Conservation (phyloP, 2,888 invertebrate species). For the Metalampra italica region DNA sequence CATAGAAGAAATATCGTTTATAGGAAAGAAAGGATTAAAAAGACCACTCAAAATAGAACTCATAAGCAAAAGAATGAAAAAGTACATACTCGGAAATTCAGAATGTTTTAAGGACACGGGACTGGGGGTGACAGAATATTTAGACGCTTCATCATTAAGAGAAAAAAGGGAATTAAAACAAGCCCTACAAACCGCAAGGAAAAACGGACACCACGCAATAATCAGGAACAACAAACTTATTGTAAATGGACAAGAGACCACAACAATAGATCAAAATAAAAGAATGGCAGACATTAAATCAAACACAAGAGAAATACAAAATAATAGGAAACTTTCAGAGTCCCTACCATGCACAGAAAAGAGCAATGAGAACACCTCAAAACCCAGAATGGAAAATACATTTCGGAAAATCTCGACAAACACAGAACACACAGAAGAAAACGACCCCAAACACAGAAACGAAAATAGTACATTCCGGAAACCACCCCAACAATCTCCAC, state of each 20-base stretch:
- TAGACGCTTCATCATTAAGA: neutral
- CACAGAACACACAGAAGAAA: no score
- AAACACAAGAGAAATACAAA: no score
- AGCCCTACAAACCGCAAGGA: neutral
- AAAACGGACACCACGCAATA: slow-evolving; percentile 5
- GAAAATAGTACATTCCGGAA: neutral
- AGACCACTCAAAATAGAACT: slow-evolving; percentile 12
- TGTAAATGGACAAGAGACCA: slow-evolving; percentile 3
- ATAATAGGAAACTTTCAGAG: no score
- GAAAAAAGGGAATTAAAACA: neutral
- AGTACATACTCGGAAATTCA: slow-evolving; percentile 2
- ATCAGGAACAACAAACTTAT: slow-evolving; percentile 9
- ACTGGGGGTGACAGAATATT: neutral
- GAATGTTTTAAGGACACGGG: neutral
- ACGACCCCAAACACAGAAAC: no score
- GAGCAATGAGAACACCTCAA: no score
- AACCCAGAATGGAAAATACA: no score
- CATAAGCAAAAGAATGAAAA: slow-evolving; percentile 1
- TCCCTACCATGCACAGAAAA: no score
- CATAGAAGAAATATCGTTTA: slow-evolving; percentile 4
- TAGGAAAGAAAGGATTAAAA: slow-evolving; percentile 2
- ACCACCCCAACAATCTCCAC: neutral
- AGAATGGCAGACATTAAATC: neutral
- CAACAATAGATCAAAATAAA: no score
- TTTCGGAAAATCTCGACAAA: no score